Evolutionary conservation across 2,113 vertebrate species (phyloP).

Genomic region (Sarotherodon lohbergeri): DNA sequence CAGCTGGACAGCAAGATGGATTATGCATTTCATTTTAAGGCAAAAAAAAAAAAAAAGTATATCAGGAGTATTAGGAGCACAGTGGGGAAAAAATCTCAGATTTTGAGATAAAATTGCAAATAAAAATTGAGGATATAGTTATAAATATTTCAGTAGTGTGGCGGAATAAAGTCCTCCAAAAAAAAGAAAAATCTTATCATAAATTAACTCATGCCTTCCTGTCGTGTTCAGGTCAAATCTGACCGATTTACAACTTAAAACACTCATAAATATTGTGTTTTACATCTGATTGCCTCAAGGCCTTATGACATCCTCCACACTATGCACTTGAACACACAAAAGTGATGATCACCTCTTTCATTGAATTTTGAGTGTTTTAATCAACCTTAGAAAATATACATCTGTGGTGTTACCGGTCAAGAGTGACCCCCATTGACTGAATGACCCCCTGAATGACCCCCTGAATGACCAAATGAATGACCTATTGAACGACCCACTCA

Average conservation of each 20-base stretch:
- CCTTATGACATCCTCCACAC: too few species aligned
- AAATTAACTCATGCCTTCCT: background rate
- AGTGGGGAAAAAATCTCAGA: background rate
- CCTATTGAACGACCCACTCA: background rate
- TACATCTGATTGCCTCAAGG: too few species aligned
- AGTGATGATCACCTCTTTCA: background rate
- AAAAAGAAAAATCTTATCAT: background rate
- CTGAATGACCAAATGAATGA: background rate
- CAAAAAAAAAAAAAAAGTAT: background rate
- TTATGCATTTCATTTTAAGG: background rate
- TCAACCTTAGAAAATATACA: background rate
- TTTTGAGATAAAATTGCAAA: background rate
- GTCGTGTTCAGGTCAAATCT: too few species aligned
- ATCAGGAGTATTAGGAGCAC: background rate
- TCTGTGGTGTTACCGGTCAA: background rate
- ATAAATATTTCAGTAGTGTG: background rate
- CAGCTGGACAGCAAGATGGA: slow-evolving; percentile 19
- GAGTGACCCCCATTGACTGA: background rate
- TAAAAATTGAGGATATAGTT: background rate
- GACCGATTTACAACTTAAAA: too few species aligned
- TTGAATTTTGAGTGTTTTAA: background rate
- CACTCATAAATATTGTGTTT: too few species aligned
- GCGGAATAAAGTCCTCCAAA: background rate
- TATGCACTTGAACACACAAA: background rate
- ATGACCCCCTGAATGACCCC: background rate